Base-by-base conservation (phyloP, 2,797 vertebrate species). In the Rhinoraja longicauda region DNA sequence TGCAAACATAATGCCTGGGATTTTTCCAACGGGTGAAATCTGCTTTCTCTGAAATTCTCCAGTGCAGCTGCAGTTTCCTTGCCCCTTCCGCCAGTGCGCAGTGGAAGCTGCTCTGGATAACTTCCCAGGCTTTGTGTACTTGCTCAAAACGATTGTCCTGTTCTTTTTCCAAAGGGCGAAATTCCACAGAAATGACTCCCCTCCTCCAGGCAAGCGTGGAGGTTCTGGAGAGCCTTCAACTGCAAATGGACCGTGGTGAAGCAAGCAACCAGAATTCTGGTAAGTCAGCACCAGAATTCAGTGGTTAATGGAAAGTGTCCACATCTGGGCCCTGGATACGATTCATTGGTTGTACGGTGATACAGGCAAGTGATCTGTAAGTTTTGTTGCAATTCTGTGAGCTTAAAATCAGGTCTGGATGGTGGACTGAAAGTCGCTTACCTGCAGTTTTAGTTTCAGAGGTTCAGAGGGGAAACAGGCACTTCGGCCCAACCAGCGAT, bases 191-290 rank as follows among this genome's bases (percentile, higher is more conserved):
- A 70, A 75, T 53, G 90, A 53, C 13, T 53, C 90, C 10, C 70
- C 90, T 53, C 90, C 64, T 53, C 90, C 90, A 53, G 90, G 70
- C 67, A 73, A 13, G 7, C 24, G 90, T 2, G 90, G 90, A 45
- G 12, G 70, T 13, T 75, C 7, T 73, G 64, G 12, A 6, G 90
- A 53, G 70, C 36, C 32, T n/a, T 36, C 70, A 39, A 57, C 67
- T 75, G 90, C 90, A 17, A 92, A 45, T 73, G 90, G 67, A n/a
- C 90, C 90, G 15, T 92, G 90, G 70, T 72, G 90, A 92, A 91
- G 90, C 13, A 53, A 53, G 36, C 70, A 53, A n/a, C n/a, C n/a
- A n/a, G n/a, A n/a, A n/a, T n/a, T n/a, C n/a, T n/a, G 90, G 90
- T 92, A 72, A 75, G 90, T 12, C 72, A 39, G 17, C 84, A 88